Evolutionary conservation across 2,888 invertebrate genomes (phyloP).

Genomic region (Drosophila maculinotata): DNA sequence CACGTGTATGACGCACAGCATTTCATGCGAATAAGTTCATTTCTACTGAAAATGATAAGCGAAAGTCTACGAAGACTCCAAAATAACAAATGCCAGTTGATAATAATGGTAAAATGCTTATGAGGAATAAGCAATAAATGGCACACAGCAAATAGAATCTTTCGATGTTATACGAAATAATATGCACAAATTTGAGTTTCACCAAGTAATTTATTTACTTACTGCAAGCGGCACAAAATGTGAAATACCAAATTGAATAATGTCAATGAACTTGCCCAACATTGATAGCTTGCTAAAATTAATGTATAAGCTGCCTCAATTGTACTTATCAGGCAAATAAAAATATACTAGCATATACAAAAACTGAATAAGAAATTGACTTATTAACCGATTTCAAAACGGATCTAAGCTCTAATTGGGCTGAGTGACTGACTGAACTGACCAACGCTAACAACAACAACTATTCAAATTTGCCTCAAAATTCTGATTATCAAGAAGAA

Average conservation of each 20-base stretch:
- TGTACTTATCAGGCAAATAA: slow-evolving; percentile 36
- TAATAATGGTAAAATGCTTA: not conserved
- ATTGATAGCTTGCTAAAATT: slow-evolving; percentile 55
- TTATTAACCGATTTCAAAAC: slow-evolving; percentile 1
- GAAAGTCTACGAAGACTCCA: not conserved
- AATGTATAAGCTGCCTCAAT: slow-evolving; percentile 1
- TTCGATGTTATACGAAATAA: not conserved
- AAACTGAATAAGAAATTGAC: not conserved
- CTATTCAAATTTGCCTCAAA: not conserved
- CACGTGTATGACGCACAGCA: slow-evolving; percentile 70
- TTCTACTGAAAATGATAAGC: slow-evolving; percentile 42
- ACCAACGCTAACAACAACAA: not conserved
- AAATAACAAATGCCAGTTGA: not conserved
- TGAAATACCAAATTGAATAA: slow-evolving; percentile 3
- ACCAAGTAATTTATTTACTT: not conserved
- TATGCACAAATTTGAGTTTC: not conserved
- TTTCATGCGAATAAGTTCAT: slow-evolving; percentile 15
- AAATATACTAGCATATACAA: slow-evolving; percentile 6
- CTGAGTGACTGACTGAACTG: no score
- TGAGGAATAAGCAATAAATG: no score
- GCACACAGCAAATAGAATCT: no score
- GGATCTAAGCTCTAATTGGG: no score
- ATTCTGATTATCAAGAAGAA: not conserved
- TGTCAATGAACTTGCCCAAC: slow-evolving; percentile 58
- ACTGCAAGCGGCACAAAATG: not conserved